Evolutionary conservation across 2,888 invertebrate genomes (phyloP).

Genomic region (Agrypnus murinus): DNA sequence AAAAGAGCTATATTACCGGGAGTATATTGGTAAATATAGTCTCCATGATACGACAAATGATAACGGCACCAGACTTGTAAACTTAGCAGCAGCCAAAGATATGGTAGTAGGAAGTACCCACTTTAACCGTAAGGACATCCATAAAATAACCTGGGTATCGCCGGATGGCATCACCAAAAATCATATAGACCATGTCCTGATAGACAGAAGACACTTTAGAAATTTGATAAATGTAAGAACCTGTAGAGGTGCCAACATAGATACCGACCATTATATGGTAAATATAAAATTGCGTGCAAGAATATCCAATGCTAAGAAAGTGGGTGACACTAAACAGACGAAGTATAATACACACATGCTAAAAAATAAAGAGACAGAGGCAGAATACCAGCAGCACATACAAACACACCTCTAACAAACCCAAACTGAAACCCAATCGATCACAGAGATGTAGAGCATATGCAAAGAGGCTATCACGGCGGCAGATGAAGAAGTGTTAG

Average conservation of each 20-base stretch:
- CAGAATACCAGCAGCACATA: background rate
- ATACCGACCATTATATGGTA: background rate
- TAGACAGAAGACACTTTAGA: background rate
- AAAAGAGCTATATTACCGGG: background rate
- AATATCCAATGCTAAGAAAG: background rate
- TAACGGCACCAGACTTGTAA: background rate
- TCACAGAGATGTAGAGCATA: background rate
- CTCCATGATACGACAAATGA: background rate
- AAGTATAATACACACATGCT: background rate
- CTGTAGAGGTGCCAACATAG: background rate
- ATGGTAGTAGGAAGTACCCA: background rate
- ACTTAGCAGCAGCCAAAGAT: background rate
- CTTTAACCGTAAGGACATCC: background rate
- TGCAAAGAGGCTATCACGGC: background rate
- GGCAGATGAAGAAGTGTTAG: background rate
- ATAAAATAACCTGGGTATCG: background rate
- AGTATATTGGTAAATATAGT: background rate
- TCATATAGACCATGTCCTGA: background rate
- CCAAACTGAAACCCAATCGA: background rate
- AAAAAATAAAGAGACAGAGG: background rate
- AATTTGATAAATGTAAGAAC: background rate
- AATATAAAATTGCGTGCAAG: background rate
- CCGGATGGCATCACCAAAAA: background rate
- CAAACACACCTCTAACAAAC: background rate
- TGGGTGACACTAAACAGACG: background rate